Conservation (phyloP, 1,140 invertebrate genomes). For the Coboldia fuscipes region DNA sequence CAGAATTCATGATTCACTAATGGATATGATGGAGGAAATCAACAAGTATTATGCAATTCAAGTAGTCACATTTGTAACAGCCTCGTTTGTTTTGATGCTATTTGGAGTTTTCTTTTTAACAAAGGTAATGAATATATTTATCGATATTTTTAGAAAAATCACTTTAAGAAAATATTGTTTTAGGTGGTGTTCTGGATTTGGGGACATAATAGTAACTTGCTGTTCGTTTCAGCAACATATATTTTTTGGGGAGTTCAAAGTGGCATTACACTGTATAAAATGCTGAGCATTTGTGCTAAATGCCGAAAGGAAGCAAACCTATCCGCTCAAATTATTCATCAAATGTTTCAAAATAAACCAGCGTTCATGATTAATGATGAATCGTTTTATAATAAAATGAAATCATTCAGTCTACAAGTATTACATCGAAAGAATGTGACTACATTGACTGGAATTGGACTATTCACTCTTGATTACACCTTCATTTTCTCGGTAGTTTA, state of each 20-base stretch:
- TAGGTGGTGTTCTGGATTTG: conserved; percentile 15
- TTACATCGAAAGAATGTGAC: conserved; percentile 20
- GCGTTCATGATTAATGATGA: conserved; percentile 19
- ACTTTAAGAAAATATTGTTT: conserved; percentile 11
- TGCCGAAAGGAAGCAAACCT: conserved; percentile 17
- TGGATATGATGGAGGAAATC: background rate
- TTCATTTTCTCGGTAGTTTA: conserved; percentile 18
- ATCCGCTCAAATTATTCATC: conserved; percentile 20
- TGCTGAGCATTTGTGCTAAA: conserved; percentile 16
- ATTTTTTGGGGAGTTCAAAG: conserved; percentile 1
- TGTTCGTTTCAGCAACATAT: background rate
- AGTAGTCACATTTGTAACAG: conserved; percentile 18
- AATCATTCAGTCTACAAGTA: conserved; percentile 18
- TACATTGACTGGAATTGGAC: conserved; percentile 19
- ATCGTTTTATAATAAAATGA: conserved; percentile 21
- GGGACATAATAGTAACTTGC: conserved; percentile 6
- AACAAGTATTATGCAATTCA: conserved; percentile 17
- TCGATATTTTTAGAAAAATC: conserved; percentile 10
- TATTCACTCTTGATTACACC: conserved; percentile 18
- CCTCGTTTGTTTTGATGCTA: conserved; percentile 16
- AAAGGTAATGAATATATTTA: conserved; percentile 13
- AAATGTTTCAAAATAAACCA: conserved; percentile 22
- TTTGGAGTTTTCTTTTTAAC: conserved; percentile 20
- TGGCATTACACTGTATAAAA: conserved; percentile 13
- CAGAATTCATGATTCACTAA: conserved; percentile 1